A percentile compares a stretch with the other conserved stretches of the same genome.
Evolutionary conservation across 2,113 vertebrate species (phyloP).

Genomic region (Arvicanthis niloticus): DNA sequence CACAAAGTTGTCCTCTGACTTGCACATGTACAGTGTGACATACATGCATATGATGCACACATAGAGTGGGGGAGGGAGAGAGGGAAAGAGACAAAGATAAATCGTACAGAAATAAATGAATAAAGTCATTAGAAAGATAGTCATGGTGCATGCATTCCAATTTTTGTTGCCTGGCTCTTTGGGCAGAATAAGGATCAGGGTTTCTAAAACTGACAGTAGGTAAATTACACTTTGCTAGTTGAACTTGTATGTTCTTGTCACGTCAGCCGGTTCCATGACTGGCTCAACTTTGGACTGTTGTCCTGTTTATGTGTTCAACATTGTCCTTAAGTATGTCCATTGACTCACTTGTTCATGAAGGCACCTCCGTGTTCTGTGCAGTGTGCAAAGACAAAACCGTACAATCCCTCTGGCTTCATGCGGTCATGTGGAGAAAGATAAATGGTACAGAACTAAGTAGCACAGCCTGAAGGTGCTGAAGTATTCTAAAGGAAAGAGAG

Average conservation of each 20-base stretch:
- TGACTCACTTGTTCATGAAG: not conserved
- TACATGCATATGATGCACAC: not conserved
- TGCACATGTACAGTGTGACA: not conserved
- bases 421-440: not conserved
- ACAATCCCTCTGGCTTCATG: not conserved
- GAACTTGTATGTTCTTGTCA: not conserved
- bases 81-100: too few relatives aligned
- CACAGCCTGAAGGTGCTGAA: not conserved
- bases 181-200: not conserved
- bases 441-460: not conserved
- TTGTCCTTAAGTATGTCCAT: not conserved
- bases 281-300: not conserved
- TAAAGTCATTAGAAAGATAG: not conserved
- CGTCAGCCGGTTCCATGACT: not conserved
- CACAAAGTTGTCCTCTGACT: not conserved
- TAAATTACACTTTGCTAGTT: not conserved
- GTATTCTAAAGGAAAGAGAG: constrained; percentile 23
- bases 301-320: not conserved
- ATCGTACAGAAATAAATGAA: not conserved
- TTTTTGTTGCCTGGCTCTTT: not conserved
- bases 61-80: too few relatives aligned
- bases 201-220: not conserved
- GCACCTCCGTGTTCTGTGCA: not conserved
- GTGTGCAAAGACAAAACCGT: not conserved
- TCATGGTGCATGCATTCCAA: not conserved